Base-by-base conservation (phyloP, 1,140 invertebrate species). In the Ceratina australensis region DNA sequence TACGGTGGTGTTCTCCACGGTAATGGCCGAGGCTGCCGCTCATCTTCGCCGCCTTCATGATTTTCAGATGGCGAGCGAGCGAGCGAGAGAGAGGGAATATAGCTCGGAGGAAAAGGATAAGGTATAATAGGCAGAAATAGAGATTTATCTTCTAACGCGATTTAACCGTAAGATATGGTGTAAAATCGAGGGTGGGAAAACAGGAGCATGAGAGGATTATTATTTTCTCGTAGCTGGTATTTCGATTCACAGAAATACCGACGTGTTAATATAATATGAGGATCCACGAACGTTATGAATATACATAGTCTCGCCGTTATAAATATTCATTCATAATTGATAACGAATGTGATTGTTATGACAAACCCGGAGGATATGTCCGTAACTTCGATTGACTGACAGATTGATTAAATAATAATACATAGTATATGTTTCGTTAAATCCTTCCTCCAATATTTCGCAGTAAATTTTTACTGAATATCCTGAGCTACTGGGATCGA, bases 1-100 rank as follows among this genome's bases (percentile, higher is more conserved):
- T 87, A 85, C 86, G 74, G 80, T 80, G 54, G 57, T 66, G 73
- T 88, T 86, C 60, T 72, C 54, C 33, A 59, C 69, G 56, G 79
- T 87, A 87, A 87, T 84, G 68, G 78, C 79, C 63, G 66, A 66
- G 69, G 71, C 65, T 79, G 78, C 65, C 57, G 78, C 49, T 72
- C 63, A 22, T 61, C 67, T 24, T 59, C 47, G 26, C 63, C 61
- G 54, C 67, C 67, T 47, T 57, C 22, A 71, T 61, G 78, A 80
- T 78, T 85, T 81, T 83, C 80, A 61, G 57, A 42, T 49, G 33
- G 72, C 63, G 42, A 33, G 56, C 33, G 61, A 61, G 65, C 24
- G 63, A 73, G 69, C 59, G 47, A 64, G 74, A 16, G 54, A n/a
- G 49, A 13, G 52, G 54, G 67, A 42, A 49, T n/a, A 64, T 52